These are phyloP conservation scores for Bombus confusus DNA, from an alignment of 1,140 invertebrate species.

Conservation along the genomic window DNA sequence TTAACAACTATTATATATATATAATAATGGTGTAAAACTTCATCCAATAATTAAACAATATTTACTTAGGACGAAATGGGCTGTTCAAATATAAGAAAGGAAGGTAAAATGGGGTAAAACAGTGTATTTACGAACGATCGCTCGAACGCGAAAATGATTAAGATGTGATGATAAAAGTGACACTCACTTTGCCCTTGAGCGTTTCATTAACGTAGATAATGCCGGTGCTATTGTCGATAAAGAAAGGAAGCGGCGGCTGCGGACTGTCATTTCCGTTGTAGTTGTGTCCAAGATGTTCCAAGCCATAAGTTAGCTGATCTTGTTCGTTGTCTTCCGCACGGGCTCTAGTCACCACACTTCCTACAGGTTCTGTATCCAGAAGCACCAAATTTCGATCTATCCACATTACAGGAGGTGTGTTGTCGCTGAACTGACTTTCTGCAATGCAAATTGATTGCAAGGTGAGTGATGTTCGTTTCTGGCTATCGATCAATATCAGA, in stretches of 20 bases:
- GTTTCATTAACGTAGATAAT: conserved; percentile 88
- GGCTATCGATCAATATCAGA: not conserved
- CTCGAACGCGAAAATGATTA: not conserved
- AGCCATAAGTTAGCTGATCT: conserved; percentile 84
- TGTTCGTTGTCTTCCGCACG: conserved; percentile 85
- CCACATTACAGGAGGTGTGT: conserved; percentile 82
- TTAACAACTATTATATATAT: too few relatives aligned
- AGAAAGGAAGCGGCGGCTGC: conserved; percentile 84
- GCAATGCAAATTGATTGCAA: conserved; percentile 11
- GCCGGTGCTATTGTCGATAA: conserved; percentile 87
- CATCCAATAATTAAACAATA: not conserved
- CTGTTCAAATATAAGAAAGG: not conserved
- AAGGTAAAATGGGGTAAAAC: too few relatives aligned
- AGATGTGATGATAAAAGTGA: not conserved
- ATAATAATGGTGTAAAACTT: not conserved
- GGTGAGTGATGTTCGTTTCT: not conserved
- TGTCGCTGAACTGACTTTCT: conserved; percentile 76
- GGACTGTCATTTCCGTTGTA: conserved; percentile 70
- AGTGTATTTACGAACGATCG: too few relatives aligned
- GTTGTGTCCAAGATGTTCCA: conserved; percentile 83
- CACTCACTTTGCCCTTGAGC: conserved; percentile 85
- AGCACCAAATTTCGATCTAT: conserved; percentile 87
- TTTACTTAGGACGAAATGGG: not conserved
- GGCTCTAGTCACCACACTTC: conserved; percentile 85
- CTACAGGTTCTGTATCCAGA: conserved; percentile 85